phyloP scores from a whole-genome alignment of 92 coral and sea anemone genomes.

The Plumapathes pennacea region DNA sequence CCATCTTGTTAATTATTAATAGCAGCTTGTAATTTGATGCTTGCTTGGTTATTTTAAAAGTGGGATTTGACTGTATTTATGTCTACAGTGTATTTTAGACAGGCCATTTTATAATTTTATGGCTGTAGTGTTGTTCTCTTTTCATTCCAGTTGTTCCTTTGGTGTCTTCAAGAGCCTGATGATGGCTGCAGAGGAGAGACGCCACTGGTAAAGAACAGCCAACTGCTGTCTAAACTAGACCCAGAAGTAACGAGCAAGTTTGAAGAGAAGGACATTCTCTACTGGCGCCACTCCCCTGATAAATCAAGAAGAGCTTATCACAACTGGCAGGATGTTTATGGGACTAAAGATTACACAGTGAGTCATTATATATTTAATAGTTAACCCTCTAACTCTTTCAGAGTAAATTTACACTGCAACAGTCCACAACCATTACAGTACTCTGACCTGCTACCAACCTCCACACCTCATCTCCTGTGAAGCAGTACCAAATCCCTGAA shows the following conservation, averaged over 20 bases:
- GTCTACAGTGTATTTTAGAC: no score
- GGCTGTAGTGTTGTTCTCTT: not conserved
- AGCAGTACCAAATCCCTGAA: no score
- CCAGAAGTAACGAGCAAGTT: conserved; percentile 35
- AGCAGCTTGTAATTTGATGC: no score
- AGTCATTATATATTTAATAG: not conserved
- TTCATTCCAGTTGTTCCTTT: conserved; percentile 41
- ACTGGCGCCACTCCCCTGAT: conserved; percentile 49
- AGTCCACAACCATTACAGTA: no score
- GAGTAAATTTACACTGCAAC: no score
- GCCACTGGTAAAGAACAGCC: conserved; percentile 40
- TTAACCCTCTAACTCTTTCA: no score
- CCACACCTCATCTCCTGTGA: no score
- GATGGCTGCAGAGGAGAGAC: conserved; percentile 70
- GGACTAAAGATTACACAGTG: conserved; percentile 57
- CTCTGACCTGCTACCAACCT: no score
- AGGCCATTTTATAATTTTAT: no score
- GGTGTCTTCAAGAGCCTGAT: conserved; percentile 52
- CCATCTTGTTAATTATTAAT: no score
- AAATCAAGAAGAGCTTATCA: conserved; percentile 35
- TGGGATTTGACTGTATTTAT: no score
- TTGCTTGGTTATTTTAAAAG: no score
- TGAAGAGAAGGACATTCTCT: conserved; percentile 47
- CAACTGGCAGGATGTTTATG: conserved; percentile 67
- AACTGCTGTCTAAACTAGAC: conserved; percentile 36